Conservation (phyloP, 2,797 vertebrate species). For the Yasuhikotakia modesta region DNA sequence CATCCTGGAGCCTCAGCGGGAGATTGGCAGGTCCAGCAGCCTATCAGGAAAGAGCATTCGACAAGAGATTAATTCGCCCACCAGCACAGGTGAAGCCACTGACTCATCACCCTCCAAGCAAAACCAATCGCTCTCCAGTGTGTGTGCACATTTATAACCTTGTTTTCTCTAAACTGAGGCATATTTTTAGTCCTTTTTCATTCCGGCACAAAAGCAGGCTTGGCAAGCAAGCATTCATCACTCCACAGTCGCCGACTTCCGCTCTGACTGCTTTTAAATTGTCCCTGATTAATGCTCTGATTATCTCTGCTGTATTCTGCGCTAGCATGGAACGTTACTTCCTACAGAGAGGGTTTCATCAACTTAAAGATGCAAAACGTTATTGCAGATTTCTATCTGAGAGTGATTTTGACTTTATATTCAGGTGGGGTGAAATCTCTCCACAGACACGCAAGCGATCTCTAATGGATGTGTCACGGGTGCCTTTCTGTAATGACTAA, state of each 20-base stretch:
- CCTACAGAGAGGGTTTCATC: slow-evolving; percentile 5
- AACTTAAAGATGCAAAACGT: neutral
- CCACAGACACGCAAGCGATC: neutral
- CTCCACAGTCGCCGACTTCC: neutral
- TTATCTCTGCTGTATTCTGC: neutral
- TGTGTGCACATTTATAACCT: neutral
- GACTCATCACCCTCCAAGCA: neutral
- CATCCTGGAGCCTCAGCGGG: slow-evolving; percentile 95
- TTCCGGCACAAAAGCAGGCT: neutral
- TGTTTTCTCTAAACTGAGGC: slow-evolving; percentile 35
- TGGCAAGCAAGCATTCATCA: slow-evolving; percentile 14
- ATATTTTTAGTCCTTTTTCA: neutral
- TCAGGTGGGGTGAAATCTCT: slow-evolving; percentile 1
- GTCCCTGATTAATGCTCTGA: slow-evolving; percentile 6
- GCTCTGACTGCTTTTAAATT: neutral
- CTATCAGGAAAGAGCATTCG: slow-evolving; percentile 92
- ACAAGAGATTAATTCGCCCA: slow-evolving; percentile 97
- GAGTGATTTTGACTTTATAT: slow-evolving; percentile 5
- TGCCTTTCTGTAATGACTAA: neutral
- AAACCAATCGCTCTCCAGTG: neutral
- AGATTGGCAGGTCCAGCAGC: slow-evolving; percentile 88
- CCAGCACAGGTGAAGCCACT: slow-evolving; percentile 87
- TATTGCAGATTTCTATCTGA: slow-evolving; percentile 30
- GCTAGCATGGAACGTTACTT: neutral
- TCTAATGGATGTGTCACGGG: neutral